A percentile compares a stretch with the other conserved stretches of the same genome.
Conservation (phyloP, 2,113 vertebrate genomes). For the Neolamprologus caudopunctatus region DNA sequence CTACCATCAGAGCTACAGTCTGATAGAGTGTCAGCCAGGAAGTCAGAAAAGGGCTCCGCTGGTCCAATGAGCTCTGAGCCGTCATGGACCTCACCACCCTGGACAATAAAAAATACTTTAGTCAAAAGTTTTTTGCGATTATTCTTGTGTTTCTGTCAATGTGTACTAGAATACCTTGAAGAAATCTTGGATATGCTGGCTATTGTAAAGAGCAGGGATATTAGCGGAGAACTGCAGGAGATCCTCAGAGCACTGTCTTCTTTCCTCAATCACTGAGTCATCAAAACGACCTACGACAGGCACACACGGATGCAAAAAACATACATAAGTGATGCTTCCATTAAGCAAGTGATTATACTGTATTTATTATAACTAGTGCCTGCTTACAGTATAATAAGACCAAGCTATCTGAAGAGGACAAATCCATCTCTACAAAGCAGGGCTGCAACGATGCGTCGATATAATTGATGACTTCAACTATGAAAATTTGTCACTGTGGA, state of each 20-base stretch:
- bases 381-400: not conserved
- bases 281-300: slow-evolving; percentile 84
- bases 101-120: not conserved
- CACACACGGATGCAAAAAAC: not conserved
- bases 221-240: slow-evolving; percentile 96
- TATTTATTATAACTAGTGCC: not conserved
- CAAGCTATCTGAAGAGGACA: not conserved
- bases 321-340: not conserved
- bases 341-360: not conserved
- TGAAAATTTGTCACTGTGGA: not conserved
- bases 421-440: not conserved
- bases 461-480: not conserved
- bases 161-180: slow-evolving; percentile 81
- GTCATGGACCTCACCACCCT: slow-evolving; percentile 94
- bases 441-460: accelerated
- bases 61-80: slow-evolving; percentile 95
- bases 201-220: slow-evolving; percentile 89
- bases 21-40: slow-evolving; percentile 80
- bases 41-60: slow-evolving; percentile 78
- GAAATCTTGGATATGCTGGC: slow-evolving; percentile 89
- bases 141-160: not conserved
- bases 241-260: slow-evolving; percentile 95
- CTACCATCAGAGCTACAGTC: slow-evolving; percentile 91
- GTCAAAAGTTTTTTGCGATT: not conserved
- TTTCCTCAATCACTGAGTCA: slow-evolving; percentile 89